Base-by-base conservation (phyloP, 2,113 vertebrate genomes). In the Salvator merianae region DNA sequence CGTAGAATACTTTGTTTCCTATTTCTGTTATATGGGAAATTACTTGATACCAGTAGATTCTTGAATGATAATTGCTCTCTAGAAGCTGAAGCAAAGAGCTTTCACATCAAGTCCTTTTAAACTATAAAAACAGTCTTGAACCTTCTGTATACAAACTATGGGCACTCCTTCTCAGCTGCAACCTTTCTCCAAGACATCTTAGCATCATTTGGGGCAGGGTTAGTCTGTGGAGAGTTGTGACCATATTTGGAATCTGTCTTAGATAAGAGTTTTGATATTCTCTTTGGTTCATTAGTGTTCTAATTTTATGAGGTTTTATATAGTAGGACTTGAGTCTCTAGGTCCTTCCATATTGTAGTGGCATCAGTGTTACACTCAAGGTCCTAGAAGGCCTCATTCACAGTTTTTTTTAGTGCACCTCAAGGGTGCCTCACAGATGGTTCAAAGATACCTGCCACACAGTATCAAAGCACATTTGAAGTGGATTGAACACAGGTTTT, bases 281-380 rank as follows among this genome's bases (percentile, higher is more conserved):
- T 28, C 26, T 47, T 30, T 47, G 28, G 26, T 74, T 47, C 26
- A 16, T 47, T 43, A 7, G 5, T 16, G 1, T 22, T 70, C 20
- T 30, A 28, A 47, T 74, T 47, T 47, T 47, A 43, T 14, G 26
- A 74, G 47, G 73, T 68, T 91, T 87, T 73, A 86, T 22, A 62
- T 84, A 75, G 77, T 22, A 85, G 65, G 63, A n/a, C 65, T 63
- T 86, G 86, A 74, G 74, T 88, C 87, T 66, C 30, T 18, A 84
- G 55, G 66, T 47, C 38, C 71, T 73, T 40, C 38, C 71, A 43
- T 28, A 73, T 2, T 3, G 26, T 40, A 40, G 22, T 32, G 14
- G 5, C 7, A 24, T 34, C 7, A 55, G n/a, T n/a, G n/a, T n/a
- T n/a, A n/a, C 22, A 16, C 50, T 32, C 74, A 4, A 77, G 72